Evolutionary conservation across 2,797 vertebrate species (phyloP).

Genomic region (Muscicapa striata): DNA sequence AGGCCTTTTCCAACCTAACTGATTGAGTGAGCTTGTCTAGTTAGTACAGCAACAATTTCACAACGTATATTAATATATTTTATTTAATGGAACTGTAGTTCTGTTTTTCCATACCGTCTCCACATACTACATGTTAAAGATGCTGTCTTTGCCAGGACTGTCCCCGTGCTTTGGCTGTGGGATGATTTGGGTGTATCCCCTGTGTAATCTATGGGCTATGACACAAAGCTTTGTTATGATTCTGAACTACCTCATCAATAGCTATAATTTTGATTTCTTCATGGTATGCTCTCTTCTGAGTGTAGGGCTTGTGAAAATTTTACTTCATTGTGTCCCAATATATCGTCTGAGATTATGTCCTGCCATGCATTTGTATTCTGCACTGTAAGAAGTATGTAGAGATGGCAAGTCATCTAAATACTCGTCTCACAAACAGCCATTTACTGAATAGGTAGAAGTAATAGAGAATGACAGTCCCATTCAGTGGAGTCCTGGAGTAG

Average conservation of each 20-base stretch:
- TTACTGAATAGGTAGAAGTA: background rate
- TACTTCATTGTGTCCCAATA: background rate
- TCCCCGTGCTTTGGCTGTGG: rapidly evolving
- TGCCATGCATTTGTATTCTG: background rate
- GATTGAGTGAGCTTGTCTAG: background rate
- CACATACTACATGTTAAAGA: background rate
- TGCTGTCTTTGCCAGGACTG: background rate
- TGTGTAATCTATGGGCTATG: background rate
- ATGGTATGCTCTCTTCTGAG: background rate
- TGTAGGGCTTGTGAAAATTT: background rate
- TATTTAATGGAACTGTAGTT: background rate
- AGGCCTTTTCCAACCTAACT: background rate
- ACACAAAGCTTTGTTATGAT: background rate
- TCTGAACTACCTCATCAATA: background rate
- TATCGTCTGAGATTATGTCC: rapidly evolving
- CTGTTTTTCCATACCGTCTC: background rate
- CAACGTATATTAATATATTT: background rate
- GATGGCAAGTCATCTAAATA: background rate
- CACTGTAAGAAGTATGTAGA: background rate
- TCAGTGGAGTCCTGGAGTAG: background rate
- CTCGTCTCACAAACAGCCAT: background rate
- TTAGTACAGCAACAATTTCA: background rate
- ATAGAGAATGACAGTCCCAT: background rate
- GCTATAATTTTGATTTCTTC: background rate
- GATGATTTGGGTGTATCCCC: background rate